Evolutionary conservation across 2,113 vertebrate genomes (phyloP).

Genomic region (Dolichotis patagonum): DNA sequence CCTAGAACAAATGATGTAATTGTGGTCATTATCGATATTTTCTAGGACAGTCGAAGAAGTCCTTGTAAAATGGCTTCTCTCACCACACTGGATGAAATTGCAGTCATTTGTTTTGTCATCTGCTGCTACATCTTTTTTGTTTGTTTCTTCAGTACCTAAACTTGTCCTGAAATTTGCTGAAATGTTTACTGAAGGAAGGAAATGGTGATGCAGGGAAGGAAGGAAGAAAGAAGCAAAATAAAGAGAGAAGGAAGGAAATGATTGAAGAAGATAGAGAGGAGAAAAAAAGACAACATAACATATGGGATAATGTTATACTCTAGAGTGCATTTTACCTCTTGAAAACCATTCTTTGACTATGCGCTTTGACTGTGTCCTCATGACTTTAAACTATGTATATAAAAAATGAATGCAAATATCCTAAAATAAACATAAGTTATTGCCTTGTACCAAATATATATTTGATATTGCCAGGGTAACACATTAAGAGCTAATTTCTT

Average conservation of each 20-base stretch:
- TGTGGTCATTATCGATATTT: not conserved
- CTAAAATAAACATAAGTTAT: slow-evolving; percentile 51
- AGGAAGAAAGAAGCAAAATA: not conserved
- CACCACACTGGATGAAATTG: not conserved
- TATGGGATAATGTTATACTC: rapidly evolving
- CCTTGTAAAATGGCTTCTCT: not conserved
- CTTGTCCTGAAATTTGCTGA: not conserved
- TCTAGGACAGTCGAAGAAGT: not conserved
- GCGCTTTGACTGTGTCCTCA: not conserved
- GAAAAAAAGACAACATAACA: not conserved
- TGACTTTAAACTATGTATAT: not conserved
- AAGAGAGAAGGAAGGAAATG: not conserved
- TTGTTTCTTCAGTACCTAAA: not conserved
- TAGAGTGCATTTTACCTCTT: not conserved
- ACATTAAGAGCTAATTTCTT: slow-evolving; percentile 63
- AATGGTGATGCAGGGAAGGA: rapidly evolving
- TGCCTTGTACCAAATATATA: not conserved
- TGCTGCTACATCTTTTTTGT: not conserved
- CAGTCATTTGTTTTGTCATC: not conserved
- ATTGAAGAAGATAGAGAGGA: not conserved
- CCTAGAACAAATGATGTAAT: not conserved
- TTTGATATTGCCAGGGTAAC: slow-evolving; percentile 56
- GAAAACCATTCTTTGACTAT: not conserved
- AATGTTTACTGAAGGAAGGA: not conserved
- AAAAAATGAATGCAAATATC: not conserved